Conservation (phyloP, 2,888 invertebrate genomes). For the Acrobasis repandana region DNA sequence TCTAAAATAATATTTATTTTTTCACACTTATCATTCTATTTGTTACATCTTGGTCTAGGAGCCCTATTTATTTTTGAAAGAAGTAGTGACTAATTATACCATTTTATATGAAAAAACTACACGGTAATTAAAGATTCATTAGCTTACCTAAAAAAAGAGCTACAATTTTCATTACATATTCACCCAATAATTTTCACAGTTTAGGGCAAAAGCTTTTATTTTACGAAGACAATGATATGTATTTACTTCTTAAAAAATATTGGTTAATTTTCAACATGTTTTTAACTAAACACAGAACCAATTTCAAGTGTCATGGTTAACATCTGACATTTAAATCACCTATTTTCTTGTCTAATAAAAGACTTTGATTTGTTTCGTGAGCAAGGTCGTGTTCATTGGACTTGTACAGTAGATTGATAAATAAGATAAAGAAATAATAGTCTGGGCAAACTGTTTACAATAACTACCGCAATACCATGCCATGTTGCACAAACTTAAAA, state of each 20-base stretch:
- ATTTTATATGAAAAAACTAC: too few relatives aligned
- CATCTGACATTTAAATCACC: conserved; percentile 20
- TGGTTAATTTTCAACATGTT: neutral
- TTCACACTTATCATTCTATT: too few relatives aligned
- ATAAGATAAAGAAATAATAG: conserved; percentile 10
- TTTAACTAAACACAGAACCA: neutral
- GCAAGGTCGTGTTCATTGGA: conserved; percentile 3
- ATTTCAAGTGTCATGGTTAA: conserved; percentile 18
- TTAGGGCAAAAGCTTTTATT: too few relatives aligned
- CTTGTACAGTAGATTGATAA: conserved; percentile 10
- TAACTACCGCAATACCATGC: neutral
- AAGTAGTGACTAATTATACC: too few relatives aligned
- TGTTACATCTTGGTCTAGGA: too few relatives aligned
- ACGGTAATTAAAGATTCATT: too few relatives aligned
- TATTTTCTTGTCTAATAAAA: conserved; percentile 12
- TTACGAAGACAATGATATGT: too few relatives aligned
- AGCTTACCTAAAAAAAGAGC: too few relatives aligned
- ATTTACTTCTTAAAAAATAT: too few relatives aligned
- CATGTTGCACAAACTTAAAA: neutral
- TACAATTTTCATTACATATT: too few relatives aligned
- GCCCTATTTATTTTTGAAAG: too few relatives aligned
- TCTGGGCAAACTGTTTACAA: conserved; percentile 4
- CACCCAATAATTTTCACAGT: too few relatives aligned
- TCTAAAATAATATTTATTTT: neutral
- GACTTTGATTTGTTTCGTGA: conserved; percentile 9